Conservation (phyloP, 2,113 vertebrate species). For the Indri indri region DNA sequence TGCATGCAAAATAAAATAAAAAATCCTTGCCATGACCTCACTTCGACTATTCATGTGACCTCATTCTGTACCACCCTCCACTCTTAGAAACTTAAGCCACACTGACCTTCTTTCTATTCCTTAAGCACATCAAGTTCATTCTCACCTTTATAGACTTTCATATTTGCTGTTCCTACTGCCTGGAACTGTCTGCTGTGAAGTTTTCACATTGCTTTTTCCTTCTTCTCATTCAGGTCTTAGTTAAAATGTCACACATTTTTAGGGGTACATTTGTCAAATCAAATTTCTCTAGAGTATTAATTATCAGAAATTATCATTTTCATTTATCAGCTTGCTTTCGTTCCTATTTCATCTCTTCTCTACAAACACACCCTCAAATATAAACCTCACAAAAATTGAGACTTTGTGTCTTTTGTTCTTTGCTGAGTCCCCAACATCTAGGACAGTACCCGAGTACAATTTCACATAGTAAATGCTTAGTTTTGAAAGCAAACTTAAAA, state of each 20-base stretch:
- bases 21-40: not conserved
- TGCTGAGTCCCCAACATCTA: not conserved
- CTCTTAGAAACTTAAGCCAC: not conserved
- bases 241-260: not conserved
- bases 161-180: not conserved
- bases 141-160: not conserved
- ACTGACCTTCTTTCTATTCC: not conserved
- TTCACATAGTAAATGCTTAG: not conserved
- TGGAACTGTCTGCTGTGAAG: not conserved
- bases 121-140: not conserved
- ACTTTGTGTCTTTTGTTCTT: not conserved
- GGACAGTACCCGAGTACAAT: not conserved
- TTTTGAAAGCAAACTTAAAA: not conserved
- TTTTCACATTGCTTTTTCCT: not conserved
- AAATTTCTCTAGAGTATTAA: not conserved
- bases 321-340: not conserved
- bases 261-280: not conserved
- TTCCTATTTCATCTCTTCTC: not conserved
- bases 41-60: not conserved
- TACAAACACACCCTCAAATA: not conserved
- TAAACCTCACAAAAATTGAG: not conserved
- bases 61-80: not conserved
- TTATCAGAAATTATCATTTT: not conserved
- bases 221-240: not conserved
- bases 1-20: not conserved